These are phyloP conservation scores for Diploscapter pachys DNA, from an alignment of 1,140 invertebrate species.

Conservation along the genomic window DNA sequence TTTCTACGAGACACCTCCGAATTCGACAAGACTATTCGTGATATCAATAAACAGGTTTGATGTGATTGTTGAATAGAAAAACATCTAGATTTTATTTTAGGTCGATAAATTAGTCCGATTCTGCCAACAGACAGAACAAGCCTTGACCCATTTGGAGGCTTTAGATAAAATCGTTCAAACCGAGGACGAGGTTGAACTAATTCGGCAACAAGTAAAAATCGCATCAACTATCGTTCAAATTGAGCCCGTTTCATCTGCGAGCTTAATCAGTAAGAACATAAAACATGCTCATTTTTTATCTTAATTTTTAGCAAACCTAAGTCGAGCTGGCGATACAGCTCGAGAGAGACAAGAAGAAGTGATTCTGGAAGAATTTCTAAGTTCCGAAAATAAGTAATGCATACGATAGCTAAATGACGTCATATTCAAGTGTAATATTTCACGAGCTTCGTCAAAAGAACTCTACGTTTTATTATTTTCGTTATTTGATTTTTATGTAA, in stretches of 20 bases:
- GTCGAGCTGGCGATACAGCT: slow-evolving; percentile 18
- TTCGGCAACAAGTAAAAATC: slow-evolving; percentile 23
- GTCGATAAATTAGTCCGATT: slow-evolving; percentile 20
- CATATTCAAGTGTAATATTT: no score
- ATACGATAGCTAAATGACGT: no score
- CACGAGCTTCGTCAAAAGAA: no score
- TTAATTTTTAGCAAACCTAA: background rate
- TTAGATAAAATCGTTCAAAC: slow-evolving; percentile 17
- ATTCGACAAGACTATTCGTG: slow-evolving; percentile 26
- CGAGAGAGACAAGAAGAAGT: slow-evolving; percentile 28
- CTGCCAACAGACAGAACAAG: slow-evolving; percentile 31
- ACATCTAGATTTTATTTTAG: background rate
- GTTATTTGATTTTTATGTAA: no score
- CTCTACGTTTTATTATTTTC: no score
- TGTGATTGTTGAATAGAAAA: slow-evolving; percentile 8
- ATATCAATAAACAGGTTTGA: slow-evolving; percentile 24
- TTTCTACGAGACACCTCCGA: slow-evolving; percentile 22
- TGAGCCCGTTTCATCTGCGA: slow-evolving; percentile 9
- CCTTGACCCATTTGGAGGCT: slow-evolving; percentile 32
- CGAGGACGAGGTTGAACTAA: slow-evolving; percentile 26
- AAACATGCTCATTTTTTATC: background rate
- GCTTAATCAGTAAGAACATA: slow-evolving; percentile 2
- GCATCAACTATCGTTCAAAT: slow-evolving; percentile 22
- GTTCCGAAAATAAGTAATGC: slow-evolving; percentile 9
- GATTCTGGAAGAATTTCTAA: slow-evolving; percentile 33